phyloP scores from a whole-genome alignment of 2,888 invertebrate species.

The Acheta domesticus region DNA sequence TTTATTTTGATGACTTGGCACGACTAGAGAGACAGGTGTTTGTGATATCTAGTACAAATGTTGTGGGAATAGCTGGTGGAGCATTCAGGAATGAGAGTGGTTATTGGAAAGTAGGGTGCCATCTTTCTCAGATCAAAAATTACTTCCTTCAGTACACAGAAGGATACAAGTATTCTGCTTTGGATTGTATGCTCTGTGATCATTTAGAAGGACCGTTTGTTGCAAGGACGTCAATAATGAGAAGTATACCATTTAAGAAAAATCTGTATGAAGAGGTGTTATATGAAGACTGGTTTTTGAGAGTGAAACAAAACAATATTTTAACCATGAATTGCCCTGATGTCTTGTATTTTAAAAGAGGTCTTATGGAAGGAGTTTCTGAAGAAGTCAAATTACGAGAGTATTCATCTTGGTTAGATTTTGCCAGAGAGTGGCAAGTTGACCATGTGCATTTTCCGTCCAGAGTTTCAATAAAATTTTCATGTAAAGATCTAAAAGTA shows the following conservation, averaged over 20 bases:
- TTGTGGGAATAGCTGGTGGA: conserved; percentile 40
- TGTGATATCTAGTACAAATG: conserved; percentile 38
- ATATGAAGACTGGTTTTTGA: conserved; percentile 43
- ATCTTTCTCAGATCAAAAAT: conserved; percentile 41
- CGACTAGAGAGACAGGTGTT: conserved; percentile 41
- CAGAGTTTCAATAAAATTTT: conserved; percentile 35
- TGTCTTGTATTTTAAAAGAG: conserved; percentile 42
- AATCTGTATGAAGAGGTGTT: conserved; percentile 37
- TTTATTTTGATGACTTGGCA: conserved; percentile 39
- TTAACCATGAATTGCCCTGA: conserved; percentile 43
- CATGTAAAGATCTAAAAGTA: conserved; percentile 38
- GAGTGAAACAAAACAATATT: conserved; percentile 35
- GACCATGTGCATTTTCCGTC: conserved; percentile 35
- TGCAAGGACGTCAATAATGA: conserved; percentile 38
- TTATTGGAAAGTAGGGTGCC: conserved; percentile 43
- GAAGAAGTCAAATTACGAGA: background rate
- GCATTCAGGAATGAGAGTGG: conserved; percentile 40
- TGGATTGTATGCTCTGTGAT: conserved; percentile 44
- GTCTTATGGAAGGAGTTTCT: conserved; percentile 23
- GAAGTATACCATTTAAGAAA: conserved; percentile 37
- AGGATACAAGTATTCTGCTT: conserved; percentile 42
- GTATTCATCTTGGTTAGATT: conserved; percentile 34
- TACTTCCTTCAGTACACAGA: conserved; percentile 41
- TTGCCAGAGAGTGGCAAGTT: conserved; percentile 36
- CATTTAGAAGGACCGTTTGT: conserved; percentile 43